These are phyloP conservation scores for Polyodon spathula DNA, from an alignment of 2,113 vertebrate species.

Conservation along the genomic window DNA sequence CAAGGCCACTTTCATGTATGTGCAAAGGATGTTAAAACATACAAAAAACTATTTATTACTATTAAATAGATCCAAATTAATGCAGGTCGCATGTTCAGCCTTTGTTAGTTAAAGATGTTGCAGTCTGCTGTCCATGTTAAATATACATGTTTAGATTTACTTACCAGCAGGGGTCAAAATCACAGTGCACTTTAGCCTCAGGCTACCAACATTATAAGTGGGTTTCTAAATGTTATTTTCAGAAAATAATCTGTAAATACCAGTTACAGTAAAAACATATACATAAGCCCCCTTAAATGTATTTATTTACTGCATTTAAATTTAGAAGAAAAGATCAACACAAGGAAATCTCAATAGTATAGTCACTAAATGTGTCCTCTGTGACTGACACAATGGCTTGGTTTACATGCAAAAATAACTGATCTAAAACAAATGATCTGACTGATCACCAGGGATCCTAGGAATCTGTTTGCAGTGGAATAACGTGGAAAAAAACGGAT, in stretches of 20 bases:
- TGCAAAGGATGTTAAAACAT: neutral
- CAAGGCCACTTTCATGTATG: neutral
- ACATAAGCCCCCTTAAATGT: conserved; percentile 10
- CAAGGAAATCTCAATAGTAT: too few relatives aligned
- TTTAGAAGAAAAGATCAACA: too few relatives aligned
- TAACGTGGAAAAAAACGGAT: too few relatives aligned
- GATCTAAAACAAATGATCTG: too few relatives aligned
- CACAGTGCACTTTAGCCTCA: conserved; percentile 19
- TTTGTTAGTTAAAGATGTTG: neutral
- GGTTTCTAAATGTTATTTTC: conserved; percentile 57
- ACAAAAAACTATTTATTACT: neutral
- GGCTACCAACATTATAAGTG: conserved; percentile 64
- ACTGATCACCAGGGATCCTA: too few relatives aligned
- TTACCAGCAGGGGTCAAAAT: conserved; percentile 7
- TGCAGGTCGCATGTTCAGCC: neutral
- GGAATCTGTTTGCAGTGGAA: too few relatives aligned
- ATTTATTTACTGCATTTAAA: too few relatives aligned
- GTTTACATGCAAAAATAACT: too few relatives aligned
- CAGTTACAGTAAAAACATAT: conserved; percentile 43
- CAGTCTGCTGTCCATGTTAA: neutral
- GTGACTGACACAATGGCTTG: too few relatives aligned
- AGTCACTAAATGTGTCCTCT: too few relatives aligned
- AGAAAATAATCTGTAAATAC: conserved; percentile 57
- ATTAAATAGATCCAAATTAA: conserved; percentile 1
- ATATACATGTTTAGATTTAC: neutral